A percentile compares a stretch with the other conserved stretches of the same genome.
phyloP scores from a whole-genome alignment of 2,797 vertebrate genomes.

The Gobio occitaniae region DNA sequence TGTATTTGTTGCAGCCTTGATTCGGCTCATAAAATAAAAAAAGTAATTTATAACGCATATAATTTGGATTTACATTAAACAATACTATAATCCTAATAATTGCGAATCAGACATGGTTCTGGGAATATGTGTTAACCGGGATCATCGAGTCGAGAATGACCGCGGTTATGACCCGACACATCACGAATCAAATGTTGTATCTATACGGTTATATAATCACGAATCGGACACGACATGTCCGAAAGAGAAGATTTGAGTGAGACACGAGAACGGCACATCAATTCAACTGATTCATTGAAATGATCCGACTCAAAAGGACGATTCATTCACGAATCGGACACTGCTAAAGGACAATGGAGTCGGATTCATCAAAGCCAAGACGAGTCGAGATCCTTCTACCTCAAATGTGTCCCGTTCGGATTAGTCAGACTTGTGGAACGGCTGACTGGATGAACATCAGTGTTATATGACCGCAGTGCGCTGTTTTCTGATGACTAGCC shows the following conservation, averaged over 20 bases:
- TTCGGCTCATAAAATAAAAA: not conserved
- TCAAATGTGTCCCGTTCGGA: not conserved
- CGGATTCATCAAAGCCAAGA: constrained; percentile 28
- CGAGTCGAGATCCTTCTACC: not conserved
- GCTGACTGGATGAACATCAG: not conserved
- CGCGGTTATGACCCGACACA: not conserved
- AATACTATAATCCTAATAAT: not conserved
- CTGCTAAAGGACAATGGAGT: constrained; percentile 72
- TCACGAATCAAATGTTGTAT: not conserved
- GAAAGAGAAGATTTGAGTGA: not conserved
- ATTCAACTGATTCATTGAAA: not conserved
- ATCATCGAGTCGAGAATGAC: not conserved
- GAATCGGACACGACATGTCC: not conserved
- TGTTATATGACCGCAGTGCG: not conserved
- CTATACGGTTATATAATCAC: not conserved
- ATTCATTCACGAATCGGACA: constrained; percentile 9
- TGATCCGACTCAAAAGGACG: constrained; percentile 4
- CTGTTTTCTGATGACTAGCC: constrained; percentile 40
- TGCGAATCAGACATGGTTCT: not conserved
- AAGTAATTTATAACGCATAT: not conserved
- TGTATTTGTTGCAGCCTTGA: not conserved
- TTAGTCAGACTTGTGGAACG: constrained; percentile 11
- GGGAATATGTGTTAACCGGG: not conserved
- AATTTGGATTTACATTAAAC: not conserved
- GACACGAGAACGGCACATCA: not conserved